phyloP scores from a whole-genome alignment of 2,888 invertebrate genomes.

The Parapristionchus giblindavisi region DNA sequence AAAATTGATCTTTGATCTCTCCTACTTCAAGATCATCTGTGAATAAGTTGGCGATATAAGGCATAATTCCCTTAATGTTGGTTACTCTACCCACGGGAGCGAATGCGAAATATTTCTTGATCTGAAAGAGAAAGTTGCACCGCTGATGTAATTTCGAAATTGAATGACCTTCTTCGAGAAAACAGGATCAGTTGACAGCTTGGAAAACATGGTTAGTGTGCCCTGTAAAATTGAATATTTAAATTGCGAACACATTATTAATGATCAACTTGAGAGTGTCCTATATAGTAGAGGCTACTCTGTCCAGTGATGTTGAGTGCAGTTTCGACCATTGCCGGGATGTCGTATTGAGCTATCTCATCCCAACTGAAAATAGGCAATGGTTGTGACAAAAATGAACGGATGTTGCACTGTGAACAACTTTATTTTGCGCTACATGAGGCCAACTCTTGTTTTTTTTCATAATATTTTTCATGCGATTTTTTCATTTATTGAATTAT shows the following conservation, averaged over 20 bases:
- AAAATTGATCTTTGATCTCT: no score
- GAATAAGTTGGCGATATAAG: no score
- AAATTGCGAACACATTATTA: background rate
- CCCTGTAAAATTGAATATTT: conserved; percentile 41
- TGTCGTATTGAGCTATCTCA: conserved; percentile 84
- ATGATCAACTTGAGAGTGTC: conserved; percentile 80
- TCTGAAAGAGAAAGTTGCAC: conserved; percentile 46
- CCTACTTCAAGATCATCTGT: no score
- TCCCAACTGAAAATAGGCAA: conserved; percentile 79
- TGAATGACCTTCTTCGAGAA: conserved; percentile 52
- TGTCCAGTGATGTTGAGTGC: conserved; percentile 75
- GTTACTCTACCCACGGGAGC: conserved; percentile 66
- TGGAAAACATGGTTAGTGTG: conserved; percentile 63
- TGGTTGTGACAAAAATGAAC: no score
- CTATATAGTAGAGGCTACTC: conserved; percentile 80
- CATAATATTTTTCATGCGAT: no score
- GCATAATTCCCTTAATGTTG: no score
- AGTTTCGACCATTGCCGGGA: conserved; percentile 83
- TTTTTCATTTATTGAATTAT: no score
- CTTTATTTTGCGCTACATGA: no score
- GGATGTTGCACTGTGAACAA: background rate
- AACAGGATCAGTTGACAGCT: conserved; percentile 49
- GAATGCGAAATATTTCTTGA: conserved; percentile 64
- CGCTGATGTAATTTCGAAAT: background rate
- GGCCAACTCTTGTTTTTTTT: no score